Evolutionary conservation across 2,113 vertebrate species (phyloP).

Genomic region (Neomonachus schauinslandi): DNA sequence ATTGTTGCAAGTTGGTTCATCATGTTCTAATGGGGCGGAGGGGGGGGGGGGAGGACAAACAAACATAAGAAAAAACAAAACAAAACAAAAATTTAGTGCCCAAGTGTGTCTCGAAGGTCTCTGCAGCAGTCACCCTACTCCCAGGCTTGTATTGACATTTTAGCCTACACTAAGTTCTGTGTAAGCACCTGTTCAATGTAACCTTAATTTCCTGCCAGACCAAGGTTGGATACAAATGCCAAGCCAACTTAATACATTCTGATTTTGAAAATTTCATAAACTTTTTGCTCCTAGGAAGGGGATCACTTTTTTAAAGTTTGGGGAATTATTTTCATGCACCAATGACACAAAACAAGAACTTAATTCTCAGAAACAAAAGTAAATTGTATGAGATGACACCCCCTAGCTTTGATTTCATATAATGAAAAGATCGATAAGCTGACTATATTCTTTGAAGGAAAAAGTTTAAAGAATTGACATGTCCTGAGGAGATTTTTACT

Average conservation of each 20-base stretch:
- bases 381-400: slow-evolving; percentile 87
- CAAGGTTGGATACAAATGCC: slow-evolving; percentile 51
- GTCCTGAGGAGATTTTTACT: slow-evolving; percentile 86
- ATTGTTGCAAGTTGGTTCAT: slow-evolving; percentile 72
- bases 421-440: slow-evolving; percentile 84
- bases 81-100: slow-evolving; percentile 72
- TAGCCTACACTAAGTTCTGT: slow-evolving; percentile 70
- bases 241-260: slow-evolving; percentile 72
- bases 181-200: slow-evolving; percentile 81
- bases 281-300: slow-evolving; percentile 72
- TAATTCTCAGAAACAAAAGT: slow-evolving; percentile 88
- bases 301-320: slow-evolving; percentile 83
- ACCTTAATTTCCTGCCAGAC: slow-evolving; percentile 80
- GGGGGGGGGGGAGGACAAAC: slow-evolving; percentile 64
- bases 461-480: slow-evolving; percentile 87
- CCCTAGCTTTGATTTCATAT: slow-evolving; percentile 88
- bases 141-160: slow-evolving; percentile 61
- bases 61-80: slow-evolving; percentile 78
- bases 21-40: slow-evolving; percentile 68
- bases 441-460: slow-evolving; percentile 85
- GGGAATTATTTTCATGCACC: slow-evolving; percentile 80
- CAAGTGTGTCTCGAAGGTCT: not conserved
- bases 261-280: slow-evolving; percentile 70
- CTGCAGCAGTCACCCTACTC: slow-evolving; percentile 47
- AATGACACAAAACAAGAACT: slow-evolving; percentile 85